Percentiles rank a stretch among this genome's conserved stretches.
Evolutionary conservation across 2,888 invertebrate genomes (phyloP).

Genomic region (Phania funesta): DNA sequence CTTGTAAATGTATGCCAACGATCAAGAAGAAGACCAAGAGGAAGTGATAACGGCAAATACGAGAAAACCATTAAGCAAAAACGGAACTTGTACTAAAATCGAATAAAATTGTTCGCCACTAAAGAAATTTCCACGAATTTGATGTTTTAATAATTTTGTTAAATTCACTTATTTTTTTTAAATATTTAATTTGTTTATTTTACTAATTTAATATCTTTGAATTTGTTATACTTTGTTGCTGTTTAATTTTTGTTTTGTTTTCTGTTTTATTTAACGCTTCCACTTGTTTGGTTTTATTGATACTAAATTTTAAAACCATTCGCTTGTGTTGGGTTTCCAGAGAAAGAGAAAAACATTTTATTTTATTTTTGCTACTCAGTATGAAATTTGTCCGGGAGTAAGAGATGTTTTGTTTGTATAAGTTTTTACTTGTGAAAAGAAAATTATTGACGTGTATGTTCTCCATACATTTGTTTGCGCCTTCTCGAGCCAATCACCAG

Average conservation of each 20-base stretch:
- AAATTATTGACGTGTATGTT: background rate
- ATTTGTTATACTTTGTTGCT: constrained; percentile 12
- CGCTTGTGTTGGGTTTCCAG: constrained; percentile 25
- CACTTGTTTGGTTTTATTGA: constrained; percentile 59
- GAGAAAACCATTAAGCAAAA: constrained; percentile 7
- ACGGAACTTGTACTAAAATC: background rate
- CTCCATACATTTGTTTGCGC: background rate
- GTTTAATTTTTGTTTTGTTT: constrained; percentile 23
- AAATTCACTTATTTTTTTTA: background rate
- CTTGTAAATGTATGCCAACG: constrained; percentile 10
- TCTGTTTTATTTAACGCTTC: constrained; percentile 52
- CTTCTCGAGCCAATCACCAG: no score
- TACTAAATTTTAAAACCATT: constrained; percentile 59
- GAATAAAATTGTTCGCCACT: background rate
- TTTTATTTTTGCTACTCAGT: constrained; percentile 17
- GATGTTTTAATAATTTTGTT: background rate
- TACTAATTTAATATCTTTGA: background rate
- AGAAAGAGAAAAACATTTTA: background rate
- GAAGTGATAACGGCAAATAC: background rate
- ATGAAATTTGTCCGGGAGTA: constrained; percentile 22
- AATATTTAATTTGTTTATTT: background rate
- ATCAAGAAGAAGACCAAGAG: background rate
- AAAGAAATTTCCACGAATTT: background rate
- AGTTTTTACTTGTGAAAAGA: background rate
- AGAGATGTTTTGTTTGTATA: background rate